Percentiles rank a stretch among this genome's conserved stretches.
Evolutionary conservation across 2,888 invertebrate genomes (phyloP).

Genomic region (Nezara viridula): DNA sequence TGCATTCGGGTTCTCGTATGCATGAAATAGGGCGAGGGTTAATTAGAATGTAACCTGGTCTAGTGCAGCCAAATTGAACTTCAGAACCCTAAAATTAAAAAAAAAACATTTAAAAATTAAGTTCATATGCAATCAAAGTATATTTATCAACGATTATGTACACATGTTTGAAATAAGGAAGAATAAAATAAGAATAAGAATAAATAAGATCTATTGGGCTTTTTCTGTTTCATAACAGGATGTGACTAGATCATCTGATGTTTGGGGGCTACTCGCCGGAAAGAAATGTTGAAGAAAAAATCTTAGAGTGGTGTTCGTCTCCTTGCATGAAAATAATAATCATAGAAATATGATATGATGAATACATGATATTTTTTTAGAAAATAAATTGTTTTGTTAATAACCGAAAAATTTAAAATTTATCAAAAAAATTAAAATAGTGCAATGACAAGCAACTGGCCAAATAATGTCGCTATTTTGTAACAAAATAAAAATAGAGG

Average conservation of each 20-base stretch:
- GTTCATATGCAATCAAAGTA: not conserved
- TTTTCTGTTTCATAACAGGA: not conserved
- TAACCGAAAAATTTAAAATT: no score
- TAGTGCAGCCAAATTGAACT: constrained; percentile 89
- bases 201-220: not conserved
- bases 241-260: not conserved
- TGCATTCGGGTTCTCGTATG: constrained; percentile 92
- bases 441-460: no score
- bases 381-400: no score
- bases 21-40: constrained; percentile 92
- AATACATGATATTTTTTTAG: no score
- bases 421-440: no score
- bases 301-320: no score
- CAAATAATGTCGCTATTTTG: no score
- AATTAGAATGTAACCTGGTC: constrained; percentile 93
- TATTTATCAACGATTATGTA: not conserved
- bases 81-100: constrained; percentile 81
- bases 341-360: no score
- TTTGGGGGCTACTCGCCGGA: not conserved
- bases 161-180: not conserved
- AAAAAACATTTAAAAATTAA: constrained; percentile 30
- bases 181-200: not conserved
- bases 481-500: no score
- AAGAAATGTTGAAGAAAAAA: no score
- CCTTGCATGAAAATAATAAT: no score